phyloP scores from a whole-genome alignment of 2,888 invertebrate genomes.

The Scaptodrosophila latifasciaeformis region DNA sequence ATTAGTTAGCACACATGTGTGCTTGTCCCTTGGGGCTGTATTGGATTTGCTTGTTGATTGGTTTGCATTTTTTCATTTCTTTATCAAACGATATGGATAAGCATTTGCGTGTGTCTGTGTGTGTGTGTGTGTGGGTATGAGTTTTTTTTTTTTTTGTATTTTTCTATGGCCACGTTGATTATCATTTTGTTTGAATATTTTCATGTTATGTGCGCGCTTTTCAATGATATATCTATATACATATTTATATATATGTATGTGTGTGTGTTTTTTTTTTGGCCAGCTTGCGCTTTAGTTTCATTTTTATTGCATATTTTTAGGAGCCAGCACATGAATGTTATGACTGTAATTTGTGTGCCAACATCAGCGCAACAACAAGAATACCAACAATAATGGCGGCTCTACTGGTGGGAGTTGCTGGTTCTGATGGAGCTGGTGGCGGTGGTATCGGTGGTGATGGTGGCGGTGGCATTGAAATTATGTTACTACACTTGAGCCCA shows the following conservation, averaged over 20 bases:
- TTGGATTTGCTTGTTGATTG: conserved; percentile 64
- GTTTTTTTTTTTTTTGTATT: neutral
- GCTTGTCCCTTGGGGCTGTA: conserved; percentile 46
- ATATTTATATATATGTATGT: too few relatives aligned
- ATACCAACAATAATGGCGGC: conserved; percentile 13
- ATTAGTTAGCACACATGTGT: conserved; percentile 45
- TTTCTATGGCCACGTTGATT: conserved; percentile 36
- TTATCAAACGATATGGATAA: too few relatives aligned
- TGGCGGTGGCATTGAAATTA: conserved; percentile 55
- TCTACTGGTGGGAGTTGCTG: too few relatives aligned
- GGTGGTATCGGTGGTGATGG: too few relatives aligned
- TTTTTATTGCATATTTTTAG: conserved; percentile 43
- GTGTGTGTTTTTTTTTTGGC: neutral
- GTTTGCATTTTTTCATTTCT: conserved; percentile 34
- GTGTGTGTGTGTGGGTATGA: too few relatives aligned
- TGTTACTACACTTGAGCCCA: conserved; percentile 54
- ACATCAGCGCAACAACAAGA: conserved; percentile 27
- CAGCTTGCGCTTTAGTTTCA: conserved; percentile 29
- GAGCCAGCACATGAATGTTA: conserved; percentile 51
- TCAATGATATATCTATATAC: too few relatives aligned
- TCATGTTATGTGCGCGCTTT: conserved; percentile 3
- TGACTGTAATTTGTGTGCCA: conserved; percentile 58
- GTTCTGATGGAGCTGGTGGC: too few relatives aligned
- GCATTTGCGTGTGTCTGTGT: too few relatives aligned
- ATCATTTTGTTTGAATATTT: too few relatives aligned